These are phyloP conservation scores for Neosilurus hyrtlii DNA, from an alignment of 2,797 vertebrate species.

Conservation along the genomic window DNA sequence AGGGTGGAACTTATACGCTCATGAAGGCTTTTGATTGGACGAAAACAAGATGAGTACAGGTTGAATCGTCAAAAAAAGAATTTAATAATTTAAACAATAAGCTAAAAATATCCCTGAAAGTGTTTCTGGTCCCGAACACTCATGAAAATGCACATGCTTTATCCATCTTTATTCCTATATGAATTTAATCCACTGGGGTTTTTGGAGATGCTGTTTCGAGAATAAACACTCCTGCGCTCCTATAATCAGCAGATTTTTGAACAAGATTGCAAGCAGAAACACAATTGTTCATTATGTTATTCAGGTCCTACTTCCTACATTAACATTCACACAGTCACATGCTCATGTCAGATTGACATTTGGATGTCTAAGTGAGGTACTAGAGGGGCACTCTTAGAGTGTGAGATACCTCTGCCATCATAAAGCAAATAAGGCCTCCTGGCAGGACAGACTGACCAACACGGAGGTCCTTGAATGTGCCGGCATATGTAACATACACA, in stretches of 20 bases:
- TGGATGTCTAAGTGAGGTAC: no score
- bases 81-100: not conserved
- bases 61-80: not conserved
- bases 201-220: not conserved
- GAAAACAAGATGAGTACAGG: not conserved
- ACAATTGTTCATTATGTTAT: constrained; percentile 19
- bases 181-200: constrained; percentile 1
- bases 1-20: not conserved
- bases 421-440: no score
- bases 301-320: not conserved
- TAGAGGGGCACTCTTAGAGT: no score
- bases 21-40: not conserved
- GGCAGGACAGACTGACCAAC: no score
- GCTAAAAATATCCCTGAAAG: not conserved
- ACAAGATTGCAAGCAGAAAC: constrained; percentile 43
- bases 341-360: no score
- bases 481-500: no score
- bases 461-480: no score
- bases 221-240: constrained; percentile 52
- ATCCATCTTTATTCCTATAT: no score
- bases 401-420: no score
- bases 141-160: not conserved
- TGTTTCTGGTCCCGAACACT: no score
- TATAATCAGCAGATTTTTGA: constrained; percentile 54
- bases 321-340: not conserved